Evolutionary conservation across 2,797 vertebrate species (phyloP).

Genomic region (Oreortyx pictus): DNA sequence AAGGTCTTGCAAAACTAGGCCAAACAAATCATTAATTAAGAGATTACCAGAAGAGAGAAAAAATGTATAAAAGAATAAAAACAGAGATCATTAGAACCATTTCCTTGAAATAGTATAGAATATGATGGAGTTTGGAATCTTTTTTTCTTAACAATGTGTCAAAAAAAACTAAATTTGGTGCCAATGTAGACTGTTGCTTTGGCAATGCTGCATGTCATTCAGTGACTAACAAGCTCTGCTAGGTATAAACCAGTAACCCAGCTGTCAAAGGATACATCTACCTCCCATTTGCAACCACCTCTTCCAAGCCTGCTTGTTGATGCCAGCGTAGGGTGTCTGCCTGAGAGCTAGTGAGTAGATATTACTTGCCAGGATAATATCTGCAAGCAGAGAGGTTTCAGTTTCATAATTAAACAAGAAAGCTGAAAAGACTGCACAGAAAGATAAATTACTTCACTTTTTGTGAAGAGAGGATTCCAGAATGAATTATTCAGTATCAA

Average conservation of each 20-base stretch:
- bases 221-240: neutral
- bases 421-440: slow-evolving; percentile 3
- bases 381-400: slow-evolving; percentile 1
- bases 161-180: neutral
- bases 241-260: neutral
- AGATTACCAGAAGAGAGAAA: slow-evolving; percentile 7
- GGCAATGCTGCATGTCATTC: neutral
- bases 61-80: slow-evolving; percentile 25
- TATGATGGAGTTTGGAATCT: neutral
- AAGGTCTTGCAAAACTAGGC: neutral
- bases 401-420: slow-evolving; percentile 15
- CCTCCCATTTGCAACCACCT: neutral
- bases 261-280: neutral
- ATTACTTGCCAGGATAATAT: neutral
- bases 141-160: neutral
- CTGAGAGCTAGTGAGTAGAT: neutral
- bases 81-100: neutral
- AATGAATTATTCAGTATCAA: slow-evolving; percentile 27
- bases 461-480: slow-evolving; percentile 2
- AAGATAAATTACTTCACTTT: neutral
- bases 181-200: slow-evolving; percentile 5
- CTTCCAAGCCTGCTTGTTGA: slow-evolving; percentile 32
- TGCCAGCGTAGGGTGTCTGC: slow-evolving; percentile 2
- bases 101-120: slow-evolving; percentile 16
- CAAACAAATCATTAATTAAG: slow-evolving; percentile 13